Percentiles rank a stretch among this genome's conserved stretches.
phyloP scores from a whole-genome alignment of 2,888 invertebrate genomes.

The Acanthopleura granulata region DNA sequence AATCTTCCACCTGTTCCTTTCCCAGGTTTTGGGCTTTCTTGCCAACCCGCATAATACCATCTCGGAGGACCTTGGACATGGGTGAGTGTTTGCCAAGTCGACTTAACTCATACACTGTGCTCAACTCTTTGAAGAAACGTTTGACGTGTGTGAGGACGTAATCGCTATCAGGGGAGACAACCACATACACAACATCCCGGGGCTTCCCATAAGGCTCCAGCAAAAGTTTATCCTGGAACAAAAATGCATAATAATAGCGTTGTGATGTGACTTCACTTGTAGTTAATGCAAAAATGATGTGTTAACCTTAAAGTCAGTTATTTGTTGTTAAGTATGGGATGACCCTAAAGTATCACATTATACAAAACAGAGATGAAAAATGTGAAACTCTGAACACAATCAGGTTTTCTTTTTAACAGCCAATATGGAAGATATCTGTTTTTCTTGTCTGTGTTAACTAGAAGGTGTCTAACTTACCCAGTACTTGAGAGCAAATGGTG shows the following conservation, averaged over 20 bases:
- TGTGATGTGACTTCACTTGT: too few relatives aligned
- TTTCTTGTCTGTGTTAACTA: too few relatives aligned
- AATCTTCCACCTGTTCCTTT: conserved; percentile 83
- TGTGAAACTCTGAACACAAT: too few relatives aligned
- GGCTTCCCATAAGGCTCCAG: conserved; percentile 96
- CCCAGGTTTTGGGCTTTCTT: conserved; percentile 76
- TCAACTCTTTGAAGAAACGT: conserved; percentile 92
- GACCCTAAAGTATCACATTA: too few relatives aligned
- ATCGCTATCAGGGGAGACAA: conserved; percentile 93
- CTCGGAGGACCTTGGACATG: conserved; percentile 83
- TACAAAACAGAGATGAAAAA: too few relatives aligned
- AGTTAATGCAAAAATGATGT: too few relatives aligned
- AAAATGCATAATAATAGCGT: conserved; percentile 18
- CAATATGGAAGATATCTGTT: too few relatives aligned
- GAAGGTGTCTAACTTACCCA: conserved; percentile 75
- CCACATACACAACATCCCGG: conserved; percentile 94
- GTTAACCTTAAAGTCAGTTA: too few relatives aligned
- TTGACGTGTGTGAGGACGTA: conserved; percentile 82
- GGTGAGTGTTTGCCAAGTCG: conserved; percentile 94
- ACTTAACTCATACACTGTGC: conserved; percentile 93
- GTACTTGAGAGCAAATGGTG: conserved; percentile 93
- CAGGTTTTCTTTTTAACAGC: too few relatives aligned
- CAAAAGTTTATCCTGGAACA: conserved; percentile 83
- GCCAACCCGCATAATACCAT: conserved; percentile 89
- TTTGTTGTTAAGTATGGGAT: too few relatives aligned